phyloP scores from a whole-genome alignment of 2,113 vertebrate genomes.

The Ailuropoda melanoleuca region DNA sequence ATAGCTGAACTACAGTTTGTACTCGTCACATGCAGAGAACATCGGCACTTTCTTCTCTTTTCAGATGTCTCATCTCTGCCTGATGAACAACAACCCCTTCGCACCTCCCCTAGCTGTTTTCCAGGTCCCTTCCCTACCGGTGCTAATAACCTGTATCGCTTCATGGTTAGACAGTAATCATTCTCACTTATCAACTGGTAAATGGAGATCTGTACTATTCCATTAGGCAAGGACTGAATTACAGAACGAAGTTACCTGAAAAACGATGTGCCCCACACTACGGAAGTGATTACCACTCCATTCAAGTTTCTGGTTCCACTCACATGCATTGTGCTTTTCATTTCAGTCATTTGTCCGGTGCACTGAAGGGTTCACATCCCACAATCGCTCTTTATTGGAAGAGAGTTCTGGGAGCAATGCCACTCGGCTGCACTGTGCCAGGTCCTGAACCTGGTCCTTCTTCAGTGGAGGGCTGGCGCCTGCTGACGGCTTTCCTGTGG shows the following conservation, averaged over 20 bases:
- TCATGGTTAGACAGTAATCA: conserved; percentile 45
- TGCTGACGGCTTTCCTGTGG: neutral
- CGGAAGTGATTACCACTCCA: conserved; percentile 54
- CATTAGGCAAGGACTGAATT: conserved; percentile 14
- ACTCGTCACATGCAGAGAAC: neutral
- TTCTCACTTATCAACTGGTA: conserved; percentile 57
- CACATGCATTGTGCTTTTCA: conserved; percentile 68
- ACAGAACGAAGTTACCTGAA: conserved; percentile 45
- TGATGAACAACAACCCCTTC: neutral
- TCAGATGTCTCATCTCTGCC: neutral
- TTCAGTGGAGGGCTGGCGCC: conserved; percentile 6
- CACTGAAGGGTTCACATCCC: conserved; percentile 42
- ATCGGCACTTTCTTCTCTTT: neutral
- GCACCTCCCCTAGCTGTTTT: neutral
- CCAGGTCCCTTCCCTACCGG: neutral
- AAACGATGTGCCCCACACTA: neutral
- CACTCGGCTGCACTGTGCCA: conserved; percentile 55
- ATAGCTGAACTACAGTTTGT: neutral
- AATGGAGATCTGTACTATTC: conserved; percentile 44
- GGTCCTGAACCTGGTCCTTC: conserved; percentile 62
- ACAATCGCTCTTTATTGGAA: conserved; percentile 62
- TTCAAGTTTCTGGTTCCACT: conserved; percentile 71
- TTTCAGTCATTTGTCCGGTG: conserved; percentile 40
- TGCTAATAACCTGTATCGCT: neutral
- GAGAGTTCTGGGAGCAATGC: conserved; percentile 68